Percentiles rank a stretch among this genome's conserved stretches.
Evolutionary conservation across 2,113 vertebrate species (phyloP).

Genomic region (Anolis sagrei): DNA sequence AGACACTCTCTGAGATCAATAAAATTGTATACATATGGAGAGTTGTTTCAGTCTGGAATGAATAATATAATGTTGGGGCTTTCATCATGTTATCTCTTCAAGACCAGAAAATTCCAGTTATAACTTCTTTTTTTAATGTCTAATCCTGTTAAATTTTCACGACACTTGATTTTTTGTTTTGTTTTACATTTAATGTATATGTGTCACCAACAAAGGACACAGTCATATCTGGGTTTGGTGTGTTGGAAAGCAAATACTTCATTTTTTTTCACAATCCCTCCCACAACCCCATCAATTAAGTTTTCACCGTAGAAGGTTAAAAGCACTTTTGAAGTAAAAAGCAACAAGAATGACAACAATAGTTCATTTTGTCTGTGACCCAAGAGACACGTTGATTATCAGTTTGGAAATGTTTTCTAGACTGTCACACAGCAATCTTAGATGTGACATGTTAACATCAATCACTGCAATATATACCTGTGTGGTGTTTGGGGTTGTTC

Average conservation of each 20-base stretch:
- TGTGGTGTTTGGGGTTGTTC: constrained; percentile 19
- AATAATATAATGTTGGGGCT: too few species aligned
- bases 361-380: constrained; percentile 35
- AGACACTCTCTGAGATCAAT: too few species aligned
- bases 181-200: neutral
- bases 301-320: neutral
- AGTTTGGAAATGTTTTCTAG: constrained; percentile 41
- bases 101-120: neutral
- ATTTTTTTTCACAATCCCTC: too few species aligned
- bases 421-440: constrained; percentile 24
- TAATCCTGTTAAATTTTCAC: neutral
- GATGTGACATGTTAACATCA: constrained; percentile 21
- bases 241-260: too few species aligned
- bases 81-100: too few species aligned
- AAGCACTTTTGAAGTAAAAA: neutral
- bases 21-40: too few species aligned
- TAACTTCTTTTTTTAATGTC: neutral
- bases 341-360: neutral
- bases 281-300: neutral
- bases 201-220: neutral
- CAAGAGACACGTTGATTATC: constrained; percentile 42
- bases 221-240: too few species aligned
- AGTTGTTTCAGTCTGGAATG: too few species aligned
- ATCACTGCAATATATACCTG: constrained; percentile 35
- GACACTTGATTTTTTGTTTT: neutral